Evolutionary conservation across 2,797 vertebrate genomes (phyloP).

Genomic region (Gymnodraco acuticeps): DNA sequence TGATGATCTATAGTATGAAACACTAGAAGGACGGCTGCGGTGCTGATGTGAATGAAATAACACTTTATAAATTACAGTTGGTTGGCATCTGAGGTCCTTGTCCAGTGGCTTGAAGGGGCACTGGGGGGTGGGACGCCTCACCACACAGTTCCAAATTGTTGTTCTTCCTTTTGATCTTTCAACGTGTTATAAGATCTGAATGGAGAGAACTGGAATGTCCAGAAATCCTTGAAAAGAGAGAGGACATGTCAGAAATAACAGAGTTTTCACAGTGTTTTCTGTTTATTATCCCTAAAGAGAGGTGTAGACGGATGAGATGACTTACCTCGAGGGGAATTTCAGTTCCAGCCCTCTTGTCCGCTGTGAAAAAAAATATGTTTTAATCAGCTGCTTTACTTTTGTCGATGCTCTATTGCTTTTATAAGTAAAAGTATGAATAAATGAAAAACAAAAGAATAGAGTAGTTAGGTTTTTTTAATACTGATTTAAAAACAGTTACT

Average conservation of each 20-base stretch:
- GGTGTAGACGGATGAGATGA: not conserved
- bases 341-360: slow-evolving; percentile 85
- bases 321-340: slow-evolving; percentile 68
- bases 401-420: no score
- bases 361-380: slow-evolving; percentile 66
- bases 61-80: slow-evolving; percentile 48
- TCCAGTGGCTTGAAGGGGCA: slow-evolving; percentile 48
- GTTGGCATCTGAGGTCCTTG: slow-evolving; percentile 55
- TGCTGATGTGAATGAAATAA: slow-evolving; percentile 17
- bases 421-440: not conserved
- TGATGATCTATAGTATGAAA: slow-evolving; percentile 34
- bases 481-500: not conserved
- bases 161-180: slow-evolving; percentile 44
- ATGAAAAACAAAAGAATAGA: not conserved
- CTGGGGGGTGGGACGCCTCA: slow-evolving; percentile 17
- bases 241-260: not conserved
- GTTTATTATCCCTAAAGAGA: not conserved
- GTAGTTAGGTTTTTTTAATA: not conserved
- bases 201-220: slow-evolving; percentile 28
- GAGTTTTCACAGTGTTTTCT: not conserved
- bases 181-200: slow-evolving; percentile 23
- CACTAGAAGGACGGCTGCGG: slow-evolving; percentile 20
- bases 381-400: not conserved
- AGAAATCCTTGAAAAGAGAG: slow-evolving; percentile 39
- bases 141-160: slow-evolving; percentile 36